These are phyloP conservation scores for Drosophila anomalata DNA, from an alignment of 2,888 invertebrate species.

Conservation along the genomic window DNA sequence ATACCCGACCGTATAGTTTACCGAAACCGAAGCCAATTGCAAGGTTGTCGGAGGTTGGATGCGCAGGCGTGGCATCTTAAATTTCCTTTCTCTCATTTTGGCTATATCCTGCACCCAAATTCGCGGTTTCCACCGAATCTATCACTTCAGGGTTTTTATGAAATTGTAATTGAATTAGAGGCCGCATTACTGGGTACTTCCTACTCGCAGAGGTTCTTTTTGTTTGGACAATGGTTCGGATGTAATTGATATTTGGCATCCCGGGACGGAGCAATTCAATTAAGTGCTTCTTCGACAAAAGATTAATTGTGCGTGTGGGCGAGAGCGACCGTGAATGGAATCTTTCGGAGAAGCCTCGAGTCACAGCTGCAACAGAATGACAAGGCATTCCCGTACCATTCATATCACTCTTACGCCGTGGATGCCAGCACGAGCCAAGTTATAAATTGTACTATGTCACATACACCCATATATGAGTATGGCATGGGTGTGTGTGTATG, in stretches of 20 bases:
- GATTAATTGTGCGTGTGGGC: conserved; percentile 70
- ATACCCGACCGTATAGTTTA: conserved; percentile 8
- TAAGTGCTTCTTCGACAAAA: conserved; percentile 67
- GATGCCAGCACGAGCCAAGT: conserved; percentile 66
- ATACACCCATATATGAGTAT: conserved; percentile 2
- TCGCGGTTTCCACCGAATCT: conserved; percentile 13
- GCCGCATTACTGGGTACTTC: conserved; percentile 57
- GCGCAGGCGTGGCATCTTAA: conserved; percentile 62
- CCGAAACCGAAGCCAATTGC: conserved; percentile 26
- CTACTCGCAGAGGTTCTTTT: conserved; percentile 37
- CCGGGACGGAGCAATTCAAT: conserved; percentile 59
- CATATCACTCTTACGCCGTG: conserved; percentile 67
- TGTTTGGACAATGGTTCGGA: conserved; percentile 66
- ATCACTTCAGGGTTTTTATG: conserved; percentile 37
- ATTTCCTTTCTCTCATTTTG: conserved; percentile 54
- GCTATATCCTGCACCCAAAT: conserved; percentile 66
- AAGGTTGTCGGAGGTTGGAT: conserved; percentile 1
- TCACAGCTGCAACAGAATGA: conserved; percentile 67
- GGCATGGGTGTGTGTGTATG: conserved; percentile 38
- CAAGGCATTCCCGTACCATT: conserved; percentile 46
- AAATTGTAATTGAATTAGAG: conserved; percentile 77
- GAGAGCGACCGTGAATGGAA: conserved; percentile 25
- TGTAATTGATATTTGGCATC: conserved; percentile 72
- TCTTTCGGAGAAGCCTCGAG: conserved; percentile 2
- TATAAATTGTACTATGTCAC: conserved; percentile 67